Base-by-base conservation (phyloP, 2,113 vertebrate species). In the Aleadryas rufinucha region DNA sequence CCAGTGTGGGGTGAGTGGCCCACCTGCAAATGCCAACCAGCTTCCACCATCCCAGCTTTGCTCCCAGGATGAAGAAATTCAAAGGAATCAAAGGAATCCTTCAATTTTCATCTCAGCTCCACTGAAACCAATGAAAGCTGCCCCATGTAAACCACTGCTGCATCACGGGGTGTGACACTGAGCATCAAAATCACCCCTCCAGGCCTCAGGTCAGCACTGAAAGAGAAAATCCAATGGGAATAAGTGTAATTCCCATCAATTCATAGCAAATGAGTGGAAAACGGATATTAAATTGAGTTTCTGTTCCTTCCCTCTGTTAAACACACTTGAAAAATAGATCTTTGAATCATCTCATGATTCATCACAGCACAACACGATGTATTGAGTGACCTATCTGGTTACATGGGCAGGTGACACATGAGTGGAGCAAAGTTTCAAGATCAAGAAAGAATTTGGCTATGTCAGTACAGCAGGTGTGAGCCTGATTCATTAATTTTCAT, bases 261-360 rank as follows among this genome's bases (percentile, higher is more conserved):
- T 33, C 2, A 1, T 4, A 77, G 54, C 2, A 15, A 74, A 20
- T 9, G n/a, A 84, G 37, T 42, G 19, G 50, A 78, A 84, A 94
- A 66, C 2, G 27, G 78, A 69, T 39, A 57, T 44, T 21, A n/a
- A 84, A 68, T 19, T 45, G 77, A 75, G 74, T 69, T 96, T 76
- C 57, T 83, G 79, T 30, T 47, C 70, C 50, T 87, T 90, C 37
- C 33, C 77, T 78, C 84, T 60, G 44, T 80, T 41, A 64, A 94
- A 65, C 41, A 28, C 9, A 37, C n/a, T 63, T 57, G 66, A 53
- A 75, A 94, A 95, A 94, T 13, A 93, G 75, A 84, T 19, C 71
- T 74, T 94, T 90, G 70, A 80, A 88, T 95, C 94, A 88, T 11
- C 52, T 75, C 16, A 18, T 92, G 93, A 95, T 91, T 95, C 85